These are phyloP conservation scores for Oscheius onirici DNA, from an alignment of 2,888 invertebrate species.

Conservation along the genomic window DNA sequence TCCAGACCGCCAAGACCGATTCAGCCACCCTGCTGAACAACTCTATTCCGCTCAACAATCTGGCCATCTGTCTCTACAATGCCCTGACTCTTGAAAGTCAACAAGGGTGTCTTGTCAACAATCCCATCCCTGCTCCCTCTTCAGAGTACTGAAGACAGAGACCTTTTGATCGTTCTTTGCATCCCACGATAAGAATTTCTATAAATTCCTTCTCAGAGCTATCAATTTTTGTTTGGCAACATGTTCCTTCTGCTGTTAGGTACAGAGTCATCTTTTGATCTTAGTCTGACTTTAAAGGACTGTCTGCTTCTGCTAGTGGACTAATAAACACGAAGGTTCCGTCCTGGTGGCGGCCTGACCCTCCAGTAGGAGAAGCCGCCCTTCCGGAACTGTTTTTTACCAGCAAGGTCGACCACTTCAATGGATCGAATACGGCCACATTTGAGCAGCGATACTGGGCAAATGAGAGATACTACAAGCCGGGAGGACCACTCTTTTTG, in stretches of 20 bases:
- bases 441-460: constrained; percentile 19
- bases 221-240: background rate
- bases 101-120: background rate
- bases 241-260: background rate
- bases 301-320: background rate
- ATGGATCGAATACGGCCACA: background rate
- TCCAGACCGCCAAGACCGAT: background rate
- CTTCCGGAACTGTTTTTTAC: background rate
- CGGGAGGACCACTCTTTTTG: constrained; percentile 7
- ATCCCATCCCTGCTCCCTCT: background rate
- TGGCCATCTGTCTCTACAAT: background rate
- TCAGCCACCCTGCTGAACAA: background rate
- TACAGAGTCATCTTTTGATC: background rate
- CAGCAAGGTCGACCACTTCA: constrained; percentile 1
- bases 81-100: background rate
- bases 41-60: background rate
- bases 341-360: constrained; percentile 1
- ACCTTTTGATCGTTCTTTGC: constrained; percentile 4
- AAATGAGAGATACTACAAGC: background rate
- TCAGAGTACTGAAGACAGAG: background rate
- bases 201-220: background rate
- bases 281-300: background rate
- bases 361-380: background rate
- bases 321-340: background rate
- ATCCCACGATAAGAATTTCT: background rate